These are phyloP conservation scores for Zaprionus lineosus DNA, from an alignment of 2,888 invertebrate species.

Conservation along the genomic window DNA sequence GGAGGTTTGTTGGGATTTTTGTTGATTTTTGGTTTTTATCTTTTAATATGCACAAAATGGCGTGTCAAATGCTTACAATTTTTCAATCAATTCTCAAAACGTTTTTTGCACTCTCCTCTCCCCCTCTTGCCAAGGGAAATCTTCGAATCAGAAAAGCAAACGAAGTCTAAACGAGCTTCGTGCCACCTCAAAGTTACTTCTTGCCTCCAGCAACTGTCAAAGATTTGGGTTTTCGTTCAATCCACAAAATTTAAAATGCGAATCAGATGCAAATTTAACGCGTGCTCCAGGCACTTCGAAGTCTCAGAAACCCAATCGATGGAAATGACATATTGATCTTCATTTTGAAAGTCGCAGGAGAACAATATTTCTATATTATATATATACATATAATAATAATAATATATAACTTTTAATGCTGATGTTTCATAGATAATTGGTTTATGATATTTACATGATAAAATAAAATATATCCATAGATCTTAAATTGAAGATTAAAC, in stretches of 20 bases:
- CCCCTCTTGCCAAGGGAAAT: too few relatives aligned
- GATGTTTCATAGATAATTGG: too few relatives aligned
- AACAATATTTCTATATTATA: too few relatives aligned
- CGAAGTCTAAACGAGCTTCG: conserved; percentile 12
- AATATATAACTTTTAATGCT: too few relatives aligned
- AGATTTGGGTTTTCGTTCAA: conserved; percentile 13
- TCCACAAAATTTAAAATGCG: conserved; percentile 4
- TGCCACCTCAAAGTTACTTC: conserved; percentile 2
- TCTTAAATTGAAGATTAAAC: too few relatives aligned
- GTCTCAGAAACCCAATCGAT: too few relatives aligned
- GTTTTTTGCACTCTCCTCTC: too few relatives aligned
- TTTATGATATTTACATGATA: too few relatives aligned
- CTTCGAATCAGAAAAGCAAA: conserved; percentile 13
- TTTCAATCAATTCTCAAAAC: conserved; percentile 68
- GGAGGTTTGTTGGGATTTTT: conserved; percentile 15
- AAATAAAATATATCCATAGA: too few relatives aligned
- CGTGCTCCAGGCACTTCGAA: conserved; percentile 10
- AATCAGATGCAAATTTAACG: conserved; percentile 19
- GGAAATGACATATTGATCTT: background rate
- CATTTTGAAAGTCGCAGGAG: background rate
- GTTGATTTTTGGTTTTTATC: conserved; percentile 72
- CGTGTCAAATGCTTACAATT: conserved; percentile 69
- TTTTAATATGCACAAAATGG: conserved; percentile 74
- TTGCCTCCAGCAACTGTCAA: conserved; percentile 38
- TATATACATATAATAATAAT: too few relatives aligned